Conservation (phyloP, 2,888 invertebrate genomes). For the Yponomeuta plumbellus region DNA sequence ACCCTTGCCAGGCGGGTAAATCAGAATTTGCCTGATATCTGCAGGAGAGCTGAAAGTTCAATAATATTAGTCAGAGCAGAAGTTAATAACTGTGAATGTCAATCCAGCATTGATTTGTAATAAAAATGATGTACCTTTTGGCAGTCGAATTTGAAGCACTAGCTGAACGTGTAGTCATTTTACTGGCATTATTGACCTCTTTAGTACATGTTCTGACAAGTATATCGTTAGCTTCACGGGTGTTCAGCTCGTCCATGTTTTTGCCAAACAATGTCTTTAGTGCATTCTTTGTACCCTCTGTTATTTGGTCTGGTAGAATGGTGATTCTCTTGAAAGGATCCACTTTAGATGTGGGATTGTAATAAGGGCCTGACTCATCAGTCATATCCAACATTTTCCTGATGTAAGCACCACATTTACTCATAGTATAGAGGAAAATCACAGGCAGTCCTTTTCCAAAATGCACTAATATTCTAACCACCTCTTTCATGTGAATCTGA, state of each 20-base stretch:
- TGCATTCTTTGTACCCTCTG: slow-evolving; percentile 79
- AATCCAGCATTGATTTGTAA: slow-evolving; percentile 16
- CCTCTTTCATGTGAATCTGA: slow-evolving; percentile 81
- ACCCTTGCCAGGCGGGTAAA: slow-evolving; percentile 91
- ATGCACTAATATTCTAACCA: slow-evolving; percentile 85
- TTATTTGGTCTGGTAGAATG: slow-evolving; percentile 81
- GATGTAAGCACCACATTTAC: slow-evolving; percentile 81
- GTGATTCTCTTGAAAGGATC: slow-evolving; percentile 86
- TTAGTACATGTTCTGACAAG: slow-evolving; percentile 84
- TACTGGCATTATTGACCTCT: slow-evolving; percentile 63
- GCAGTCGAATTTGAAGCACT: slow-evolving; percentile 52
- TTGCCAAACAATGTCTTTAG: slow-evolving; percentile 80
- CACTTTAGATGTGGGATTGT: slow-evolving; percentile 78
- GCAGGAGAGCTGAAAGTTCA: slow-evolving; percentile 67
- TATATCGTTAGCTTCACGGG: slow-evolving; percentile 88
- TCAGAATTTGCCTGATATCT: slow-evolving; percentile 81
- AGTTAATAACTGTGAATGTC: slow-evolving; percentile 39
- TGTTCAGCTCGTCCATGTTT: slow-evolving; percentile 82
- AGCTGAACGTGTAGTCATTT: slow-evolving; percentile 59
- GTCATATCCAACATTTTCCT: slow-evolving; percentile 83
- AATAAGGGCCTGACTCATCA: slow-evolving; percentile 73
- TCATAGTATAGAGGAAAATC: slow-evolving; percentile 86
- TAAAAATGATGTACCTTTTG: slow-evolving; percentile 44
- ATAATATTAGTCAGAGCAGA: background rate
- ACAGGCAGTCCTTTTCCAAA: slow-evolving; percentile 86